Evolutionary conservation across 2,113 vertebrate genomes (phyloP), one percentile per base, ranked within the genome.

Genomic region (Pipra filicauda): DNA sequence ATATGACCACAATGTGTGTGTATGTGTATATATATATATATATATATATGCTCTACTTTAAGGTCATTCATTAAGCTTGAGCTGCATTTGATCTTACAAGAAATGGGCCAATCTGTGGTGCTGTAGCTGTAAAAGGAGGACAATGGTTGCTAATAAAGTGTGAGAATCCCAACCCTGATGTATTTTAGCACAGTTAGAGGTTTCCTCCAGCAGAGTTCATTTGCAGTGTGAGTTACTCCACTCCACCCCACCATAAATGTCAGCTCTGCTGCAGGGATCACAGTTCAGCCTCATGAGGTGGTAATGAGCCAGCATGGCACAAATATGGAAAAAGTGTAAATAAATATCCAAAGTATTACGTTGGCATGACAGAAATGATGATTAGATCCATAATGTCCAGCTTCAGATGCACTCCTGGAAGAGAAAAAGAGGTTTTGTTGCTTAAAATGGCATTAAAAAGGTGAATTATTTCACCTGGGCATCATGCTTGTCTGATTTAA

Each of bases 71-170:
- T 48, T 49, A 81, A 49, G 14, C 31, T 49, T n/a, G 15, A 76
- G 16, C n/a, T 61, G 3, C 1, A 0, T 20, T 24, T 57, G 33
- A 5, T 1, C 27, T 75, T 21, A n/a, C 2, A 76, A 69, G 37
- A 62, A 92, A 46, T 1, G 12, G n/a, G 8, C 9, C 55, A 30
- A 67, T 64, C 20, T 19, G 11, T 43, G n/a, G 28, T 51, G 75
- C 49, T 19, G 46, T 5, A 28, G 33, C 39, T 58, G n/a, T 13
- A 39, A 48, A 54, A 76, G 44, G 71, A 51, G 19, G 80, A 23
- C 1, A 12, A 1, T 20, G 2, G 12, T 31, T 2, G 0, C 15
- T 59, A 35, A 59, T 41, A 41, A 84, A 62, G n/a, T 2, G 15
- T 27, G 22, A 59, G n/a, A 44, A 72, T 55, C 59, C 61, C 12